These are phyloP conservation scores for Monoplex corrugatus DNA, from an alignment of 2,888 invertebrate species.

Conservation along the genomic window DNA sequence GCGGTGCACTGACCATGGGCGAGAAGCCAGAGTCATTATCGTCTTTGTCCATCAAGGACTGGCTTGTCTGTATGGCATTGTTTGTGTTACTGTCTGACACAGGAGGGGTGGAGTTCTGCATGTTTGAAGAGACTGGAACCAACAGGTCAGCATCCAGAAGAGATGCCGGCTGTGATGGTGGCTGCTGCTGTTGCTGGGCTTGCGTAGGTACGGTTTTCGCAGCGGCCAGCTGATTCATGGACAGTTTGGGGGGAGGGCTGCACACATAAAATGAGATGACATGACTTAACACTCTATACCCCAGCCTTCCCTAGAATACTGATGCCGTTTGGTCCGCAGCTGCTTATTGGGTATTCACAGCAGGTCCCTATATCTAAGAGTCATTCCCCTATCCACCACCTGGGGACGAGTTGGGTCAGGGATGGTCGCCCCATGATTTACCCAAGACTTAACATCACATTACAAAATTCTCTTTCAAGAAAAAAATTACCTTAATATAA, in stretches of 20 bases:
- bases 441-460: too few species aligned
- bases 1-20: constrained; percentile 51
- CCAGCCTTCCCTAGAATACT: too few species aligned
- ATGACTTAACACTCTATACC: too few species aligned
- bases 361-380: too few species aligned
- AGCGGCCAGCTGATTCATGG: constrained; percentile 73
- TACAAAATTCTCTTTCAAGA: too few species aligned
- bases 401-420: too few species aligned
- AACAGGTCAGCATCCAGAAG: constrained; percentile 6
- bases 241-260: constrained; percentile 65
- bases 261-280: constrained; percentile 31
- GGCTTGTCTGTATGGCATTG: not conserved
- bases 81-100: constrained; percentile 42
- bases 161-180: constrained; percentile 27
- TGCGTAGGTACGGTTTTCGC: constrained; percentile 47
- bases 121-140: not conserved
- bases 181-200: constrained; percentile 41
- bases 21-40: constrained; percentile 47
- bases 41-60: not conserved
- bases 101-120: not conserved
- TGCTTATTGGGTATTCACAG: too few species aligned
- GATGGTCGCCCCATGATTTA: too few species aligned
- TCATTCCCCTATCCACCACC: too few species aligned
- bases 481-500: too few species aligned
- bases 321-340: too few species aligned